Base-by-base conservation (phyloP, 2,113 vertebrate genomes). In the Azemiops feae region DNA sequence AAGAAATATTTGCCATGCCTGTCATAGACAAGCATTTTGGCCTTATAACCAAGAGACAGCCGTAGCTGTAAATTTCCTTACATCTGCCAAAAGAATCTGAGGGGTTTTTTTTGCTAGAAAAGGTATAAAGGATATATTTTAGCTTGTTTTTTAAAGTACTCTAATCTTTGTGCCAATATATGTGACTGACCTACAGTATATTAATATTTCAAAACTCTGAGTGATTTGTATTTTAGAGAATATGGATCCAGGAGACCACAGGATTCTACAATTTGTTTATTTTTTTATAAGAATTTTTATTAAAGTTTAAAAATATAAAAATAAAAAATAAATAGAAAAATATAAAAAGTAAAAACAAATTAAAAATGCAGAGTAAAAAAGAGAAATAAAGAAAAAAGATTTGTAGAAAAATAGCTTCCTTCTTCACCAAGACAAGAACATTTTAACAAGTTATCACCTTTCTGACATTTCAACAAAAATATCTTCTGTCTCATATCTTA, bases 1-100 rank as follows among this genome's bases (percentile, higher is more conserved):
- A 90, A n/a, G 81, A 87, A 90, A 90, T 90, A 60, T 45, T 85
- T 93, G 14, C 55, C 89, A 90, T 90, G 88, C 55, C 39, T 53
- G 45, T 90, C 81, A 90, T 57, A 90, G 89, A 93, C 81, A 87
- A 90, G 74, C 74, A 86, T 90, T 86, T 93, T 81, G 60, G 74
- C 43, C 74, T 93, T 43, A 90, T 64, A 93, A 90, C 81, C 55
- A 93, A 90, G 34, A 90, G 54, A 90, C 89, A 93, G 88, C 52
- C 74, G 87, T 53, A 87, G 54, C 55, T 87, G 60, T 90, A 90
- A 87, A 93, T 87, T 93, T 53, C 55, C 88, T 90, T 90, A 34
- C 27, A 34, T 87, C 89, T 93, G 89, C 23, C 92, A 93, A 93
- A 93, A 93, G n/a, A 90, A 64, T 64, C 81, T 90, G 54, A 39